Evolutionary conservation across 2,113 vertebrate species (phyloP), one percentile per base, ranked within the genome.

Genomic region (Mionectes macconnelli): DNA sequence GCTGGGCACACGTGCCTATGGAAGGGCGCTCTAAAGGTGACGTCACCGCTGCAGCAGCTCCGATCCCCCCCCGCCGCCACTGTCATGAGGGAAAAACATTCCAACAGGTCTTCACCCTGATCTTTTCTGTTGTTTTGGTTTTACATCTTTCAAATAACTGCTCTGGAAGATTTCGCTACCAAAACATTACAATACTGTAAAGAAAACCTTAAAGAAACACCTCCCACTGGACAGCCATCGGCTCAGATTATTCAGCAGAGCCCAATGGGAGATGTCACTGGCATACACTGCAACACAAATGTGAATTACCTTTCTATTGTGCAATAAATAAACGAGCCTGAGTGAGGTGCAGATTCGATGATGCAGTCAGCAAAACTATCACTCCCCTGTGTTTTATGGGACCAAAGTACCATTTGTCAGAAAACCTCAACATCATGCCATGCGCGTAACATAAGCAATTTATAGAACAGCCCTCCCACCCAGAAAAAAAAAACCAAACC

Each of bases 21-120:
- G 59, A 3, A 3, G 57, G 10, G 49, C 42, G 42, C 55, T 33
- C 3, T 1, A 4, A 0, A 33, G 25, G 56, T 89, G 76, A 81
- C 68, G 44, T 89, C 44, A 81, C 14, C 16, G 42, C 86, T 5
- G 86, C 86, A 2, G 76, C 44, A 27, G 35, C 42, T 4, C 31
- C 35, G 40, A 16, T 3, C 20, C 12, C 8, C 25, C 3, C 0
- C 1, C 19, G n/a, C n/a, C n/a, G n/a, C n/a, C n/a, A n/a, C 19
- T 15, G 40, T 0, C 47, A 2, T 24, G 8, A 49, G 18, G 45
- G 45, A 22, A 1, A 8, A 17, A 7, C 1, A 3, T 4, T 44
- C 39, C 73, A 6, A 20, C 24, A 7, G 15, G 4, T 24, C 57
- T 68, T 20, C n/a, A 5, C 14, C 5, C 30, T 13, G 25, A 5